These are phyloP conservation scores for Aspidoscelis tigris DNA, from an alignment of 2,113 vertebrate species.

Conservation along the genomic window DNA sequence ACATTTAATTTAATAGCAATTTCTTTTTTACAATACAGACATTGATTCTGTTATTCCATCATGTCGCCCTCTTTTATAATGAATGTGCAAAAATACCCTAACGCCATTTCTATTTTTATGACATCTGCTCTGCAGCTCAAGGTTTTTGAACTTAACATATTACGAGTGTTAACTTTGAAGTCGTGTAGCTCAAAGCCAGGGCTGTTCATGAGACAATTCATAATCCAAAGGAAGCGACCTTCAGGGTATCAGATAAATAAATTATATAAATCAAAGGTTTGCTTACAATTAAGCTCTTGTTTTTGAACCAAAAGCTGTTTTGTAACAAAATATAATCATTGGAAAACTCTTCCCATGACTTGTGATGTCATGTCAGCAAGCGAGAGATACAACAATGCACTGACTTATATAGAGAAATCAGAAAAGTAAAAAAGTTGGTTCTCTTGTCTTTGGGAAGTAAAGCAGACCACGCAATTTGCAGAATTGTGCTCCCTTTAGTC, in stretches of 20 bases:
- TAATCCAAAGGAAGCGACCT: slow-evolving; percentile 28
- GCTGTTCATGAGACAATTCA: slow-evolving; percentile 2
- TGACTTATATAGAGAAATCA: background rate
- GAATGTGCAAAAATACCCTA: background rate
- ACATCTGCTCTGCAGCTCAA: slow-evolving; percentile 12
- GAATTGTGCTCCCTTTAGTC: no score
- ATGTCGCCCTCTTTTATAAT: background rate
- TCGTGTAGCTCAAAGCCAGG: slow-evolving; percentile 28
- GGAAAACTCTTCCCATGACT: slow-evolving; percentile 11
- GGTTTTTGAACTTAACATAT: slow-evolving; percentile 14
- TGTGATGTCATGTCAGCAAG: background rate
- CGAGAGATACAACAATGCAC: background rate
- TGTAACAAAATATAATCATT: background rate
- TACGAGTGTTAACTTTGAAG: slow-evolving; percentile 45
- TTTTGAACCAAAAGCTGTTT: slow-evolving; percentile 18
- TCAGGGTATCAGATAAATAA: slow-evolving; percentile 15
- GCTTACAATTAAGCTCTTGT: slow-evolving; percentile 27
- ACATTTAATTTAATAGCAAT: slow-evolving; percentile 32
- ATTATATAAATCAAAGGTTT: slow-evolving; percentile 22
- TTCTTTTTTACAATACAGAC: slow-evolving; percentile 6
- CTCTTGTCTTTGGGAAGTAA: slow-evolving; percentile 11
- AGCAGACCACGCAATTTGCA: background rate
- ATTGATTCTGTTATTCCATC: slow-evolving; percentile 37
- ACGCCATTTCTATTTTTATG: slow-evolving; percentile 37
- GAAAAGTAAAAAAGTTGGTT: background rate